Base-by-base conservation (phyloP, 23 tunicate species). In the Halocynthia aurantium region DNA sequence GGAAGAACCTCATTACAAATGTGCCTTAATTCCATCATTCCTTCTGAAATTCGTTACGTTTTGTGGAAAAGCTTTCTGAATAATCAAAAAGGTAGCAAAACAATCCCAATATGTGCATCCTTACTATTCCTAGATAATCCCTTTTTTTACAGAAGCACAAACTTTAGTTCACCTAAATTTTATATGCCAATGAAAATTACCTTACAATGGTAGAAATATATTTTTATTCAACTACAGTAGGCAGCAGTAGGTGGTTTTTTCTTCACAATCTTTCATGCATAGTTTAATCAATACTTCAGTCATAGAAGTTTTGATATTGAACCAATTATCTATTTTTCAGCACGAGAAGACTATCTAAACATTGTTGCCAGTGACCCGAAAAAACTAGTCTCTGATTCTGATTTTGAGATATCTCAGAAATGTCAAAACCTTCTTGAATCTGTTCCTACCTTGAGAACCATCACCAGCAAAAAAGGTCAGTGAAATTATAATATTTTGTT, bases 331-430 rank as follows among this genome's bases (percentile, higher is more conserved):
- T 19, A 11, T n/a, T 19, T 19, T 67, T 74, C 5, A 74, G 78
- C 76, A 15, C 68, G 64, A 70, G 69, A 80, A 11, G 75, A 80
- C 7, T 89, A 89, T 70, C 22, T 62, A 50, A 67, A 74, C 6
- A 21, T 80, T 15, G 96, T 80, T 7, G 60, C 70, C 61, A 72
- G 57, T 6, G 54, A 79, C 6, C 88, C 88, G 22, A 84, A 89
- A 75, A 61, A 61, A 53, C 81, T 89, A 0, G 85, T 84, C 8
- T 89, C 96, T 9, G 54, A 75, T 49, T 75, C 61, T n/a, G 96
- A 89, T 67, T 80, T 83, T 44, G 96, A 89, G 62, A 89, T 89
- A 8, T 81, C 96, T 7, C 88, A 89, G 63, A 89, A 89, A 64
- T 84, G 88, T 71, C 80, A 89, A 72, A 19, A 51, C 62, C 77